phyloP scores from a whole-genome alignment of 2,797 vertebrate species.

The Uromys caudimaculatus region DNA sequence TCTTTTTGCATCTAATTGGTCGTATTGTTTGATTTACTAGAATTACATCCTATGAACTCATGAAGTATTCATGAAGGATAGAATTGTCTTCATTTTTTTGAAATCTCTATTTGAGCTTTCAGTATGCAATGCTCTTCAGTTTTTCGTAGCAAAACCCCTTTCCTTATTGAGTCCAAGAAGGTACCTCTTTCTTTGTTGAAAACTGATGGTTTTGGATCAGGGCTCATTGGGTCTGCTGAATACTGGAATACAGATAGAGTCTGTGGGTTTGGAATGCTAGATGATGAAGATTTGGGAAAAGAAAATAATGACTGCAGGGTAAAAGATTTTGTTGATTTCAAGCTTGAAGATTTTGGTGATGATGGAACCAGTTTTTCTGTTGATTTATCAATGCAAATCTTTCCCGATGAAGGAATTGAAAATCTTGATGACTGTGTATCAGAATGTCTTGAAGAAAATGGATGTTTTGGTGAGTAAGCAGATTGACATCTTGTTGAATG shows the following conservation, averaged over 20 bases:
- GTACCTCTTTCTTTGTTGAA: neutral
- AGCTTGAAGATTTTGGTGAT: neutral
- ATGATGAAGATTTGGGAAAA: neutral
- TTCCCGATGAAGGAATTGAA: neutral
- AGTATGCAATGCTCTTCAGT: neutral
- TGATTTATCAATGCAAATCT: neutral
- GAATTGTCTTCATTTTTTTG: neutral
- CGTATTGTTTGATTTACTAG: neutral
- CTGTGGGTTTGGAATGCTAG: neutral
- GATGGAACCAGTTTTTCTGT: neutral
- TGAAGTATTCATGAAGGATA: neutral
- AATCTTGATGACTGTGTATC: neutral
- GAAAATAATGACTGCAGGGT: neutral
- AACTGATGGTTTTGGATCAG: neutral
- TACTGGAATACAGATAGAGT: neutral
- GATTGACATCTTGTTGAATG: neutral
- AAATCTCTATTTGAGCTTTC: constrained; percentile 18
- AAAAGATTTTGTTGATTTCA: neutral
- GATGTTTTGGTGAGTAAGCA: neutral
- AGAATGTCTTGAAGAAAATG: neutral
- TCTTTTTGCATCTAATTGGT: neutral
- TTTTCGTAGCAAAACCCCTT: neutral
- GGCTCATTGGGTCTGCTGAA: neutral
- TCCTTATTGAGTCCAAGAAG: neutral
- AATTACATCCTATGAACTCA: neutral